Evolutionary conservation across 1,140 invertebrate species (phyloP), one percentile per base, ranked within the genome.

Genomic region (Drosophila seguyi): DNA sequence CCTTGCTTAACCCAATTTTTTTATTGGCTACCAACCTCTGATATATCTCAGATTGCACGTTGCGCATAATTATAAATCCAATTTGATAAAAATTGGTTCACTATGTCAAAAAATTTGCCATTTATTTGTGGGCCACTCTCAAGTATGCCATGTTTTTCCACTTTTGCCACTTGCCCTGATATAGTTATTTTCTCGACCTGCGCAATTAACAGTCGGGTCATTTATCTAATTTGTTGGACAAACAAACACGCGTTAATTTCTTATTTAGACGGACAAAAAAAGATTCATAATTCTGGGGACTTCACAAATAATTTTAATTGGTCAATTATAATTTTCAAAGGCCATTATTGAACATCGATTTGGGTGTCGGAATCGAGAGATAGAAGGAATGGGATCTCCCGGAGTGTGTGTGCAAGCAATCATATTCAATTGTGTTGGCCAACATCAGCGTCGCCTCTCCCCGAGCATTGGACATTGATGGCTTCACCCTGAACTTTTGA

Each of bases 401-500:
- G 65, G 47, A 34, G 50, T 27, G 48, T 62, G 59, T 63, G 18
- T 61, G 38, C 22, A 29, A 38, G 38, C 47, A 69, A 53, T 69
- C 47, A 67, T 45, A 67, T 67, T 45, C 67, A 47, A 74, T 74
- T 67, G 77, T 75, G 62, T 69, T 75, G 78, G 56, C 69, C 29
- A 56, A 75, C 61, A 39, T 44, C 68, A 50, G 61, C 71, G 48
- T 36, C 45, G 80, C 60, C 65, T 68, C 78, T 79, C 74, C 66
- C n/a, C n/a, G 65, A 65, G 78, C 77, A 78, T 86, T 82, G 79
- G 83, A 81, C 82, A 82, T 86, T 87, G 83, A 87, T 86, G 82
- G 81, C 71, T 81, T 86, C 66, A 85, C 82, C 82, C 75, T 86
- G 82, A 86, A 86, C 82, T 86, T 66, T 82, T 87, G 82, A 75